A percentile compares a stretch with the other conserved stretches of the same genome.
These are phyloP conservation scores for Momotus momota DNA, from an alignment of 2,797 vertebrate species.

Conservation along the genomic window DNA sequence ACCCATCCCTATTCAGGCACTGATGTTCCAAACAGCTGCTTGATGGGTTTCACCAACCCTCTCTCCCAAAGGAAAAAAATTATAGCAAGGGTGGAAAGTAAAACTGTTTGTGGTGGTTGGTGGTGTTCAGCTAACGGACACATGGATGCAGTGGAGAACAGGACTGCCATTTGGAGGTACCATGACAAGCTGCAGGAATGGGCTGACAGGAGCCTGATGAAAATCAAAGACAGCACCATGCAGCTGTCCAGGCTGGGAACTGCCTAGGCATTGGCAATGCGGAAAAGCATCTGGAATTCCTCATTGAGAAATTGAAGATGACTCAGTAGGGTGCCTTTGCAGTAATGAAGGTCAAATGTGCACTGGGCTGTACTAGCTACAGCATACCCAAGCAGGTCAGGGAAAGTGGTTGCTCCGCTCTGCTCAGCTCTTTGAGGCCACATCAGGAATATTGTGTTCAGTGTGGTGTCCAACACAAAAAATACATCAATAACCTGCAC, in stretches of 20 bases:
- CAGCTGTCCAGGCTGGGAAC: not conserved
- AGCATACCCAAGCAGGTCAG: not conserved
- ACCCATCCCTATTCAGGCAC: not conserved
- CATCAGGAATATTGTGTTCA: not conserved
- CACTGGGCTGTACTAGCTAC: not conserved
- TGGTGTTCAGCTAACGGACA: not conserved
- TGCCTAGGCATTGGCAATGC: not conserved
- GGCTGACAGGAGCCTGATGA: not conserved
- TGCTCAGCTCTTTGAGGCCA: not conserved
- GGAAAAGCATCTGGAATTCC: not conserved
- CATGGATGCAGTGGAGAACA: not conserved
- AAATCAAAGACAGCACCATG: not conserved
- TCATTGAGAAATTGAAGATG: not conserved
- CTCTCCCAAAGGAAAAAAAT: not conserved
- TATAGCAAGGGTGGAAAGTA: not conserved
- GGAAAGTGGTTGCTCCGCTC: not conserved
- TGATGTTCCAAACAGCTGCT: not conserved
- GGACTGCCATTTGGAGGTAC: not conserved
- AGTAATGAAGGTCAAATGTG: not conserved
- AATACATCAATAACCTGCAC: not conserved
- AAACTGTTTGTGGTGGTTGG: not conserved
- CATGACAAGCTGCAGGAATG: not conserved
- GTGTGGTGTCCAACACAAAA: not conserved
- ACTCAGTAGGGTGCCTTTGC: not conserved
- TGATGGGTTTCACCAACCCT: not conserved